Conservation (phyloP, 2,888 invertebrate species). For the Loripinus fragilis region DNA sequence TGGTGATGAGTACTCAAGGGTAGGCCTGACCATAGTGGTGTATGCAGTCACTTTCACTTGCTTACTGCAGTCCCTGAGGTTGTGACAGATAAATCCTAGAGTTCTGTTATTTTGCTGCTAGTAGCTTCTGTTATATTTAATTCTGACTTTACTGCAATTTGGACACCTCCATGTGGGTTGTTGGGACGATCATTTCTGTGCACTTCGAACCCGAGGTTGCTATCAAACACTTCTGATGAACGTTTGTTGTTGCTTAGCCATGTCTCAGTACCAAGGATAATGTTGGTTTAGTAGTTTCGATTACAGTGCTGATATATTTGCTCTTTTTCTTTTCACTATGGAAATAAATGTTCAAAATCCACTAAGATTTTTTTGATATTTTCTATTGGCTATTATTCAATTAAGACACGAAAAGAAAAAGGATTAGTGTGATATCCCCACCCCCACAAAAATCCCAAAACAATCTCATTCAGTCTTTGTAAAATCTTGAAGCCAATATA, state of each 20-base stretch:
- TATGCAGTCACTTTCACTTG: too few relatives aligned
- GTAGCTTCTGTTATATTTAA: neutral
- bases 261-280: neutral
- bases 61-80: too few relatives aligned
- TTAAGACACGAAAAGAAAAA: too few relatives aligned
- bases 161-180: constrained; percentile 25
- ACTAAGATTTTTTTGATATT: too few relatives aligned
- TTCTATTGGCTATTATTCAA: too few relatives aligned
- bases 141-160: constrained; percentile 5
- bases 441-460: too few relatives aligned
- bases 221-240: neutral
- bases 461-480: too few relatives aligned
- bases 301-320: neutral
- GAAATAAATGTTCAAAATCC: constrained; percentile 5
- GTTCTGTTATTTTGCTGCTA: neutral
- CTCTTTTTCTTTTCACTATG: constrained; percentile 5
- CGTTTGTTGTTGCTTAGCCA: neutral
- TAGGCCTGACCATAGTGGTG: too few relatives aligned
- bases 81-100: too few relatives aligned
- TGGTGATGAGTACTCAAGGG: too few relatives aligned
- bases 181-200: neutral
- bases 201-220: neutral
- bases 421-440: too few relatives aligned
- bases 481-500: too few relatives aligned
- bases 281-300: neutral